Evolutionary conservation across 35 echinoderm and acorn worm species (phyloP).

Genomic region (Heliocidaris erythrogramma): DNA sequence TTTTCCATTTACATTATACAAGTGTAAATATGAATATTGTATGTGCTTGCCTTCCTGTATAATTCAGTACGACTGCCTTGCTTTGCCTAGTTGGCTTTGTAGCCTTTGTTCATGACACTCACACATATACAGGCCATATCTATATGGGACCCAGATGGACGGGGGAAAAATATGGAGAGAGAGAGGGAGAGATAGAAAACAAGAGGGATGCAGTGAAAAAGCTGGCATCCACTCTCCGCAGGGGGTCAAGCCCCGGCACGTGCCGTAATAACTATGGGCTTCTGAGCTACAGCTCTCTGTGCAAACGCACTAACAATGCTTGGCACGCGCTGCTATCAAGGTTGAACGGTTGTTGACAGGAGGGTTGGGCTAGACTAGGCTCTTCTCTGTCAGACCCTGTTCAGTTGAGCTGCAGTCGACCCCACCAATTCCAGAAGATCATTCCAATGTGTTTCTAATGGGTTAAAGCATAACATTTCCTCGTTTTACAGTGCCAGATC

Average conservation of each 20-base stretch:
- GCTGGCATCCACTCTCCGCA: not conserved
- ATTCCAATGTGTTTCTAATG: not conserved
- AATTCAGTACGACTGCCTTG: not conserved
- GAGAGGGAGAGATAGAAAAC: not conserved
- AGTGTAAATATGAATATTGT: not conserved
- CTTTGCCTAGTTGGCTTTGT: not conserved
- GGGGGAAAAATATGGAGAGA: not conserved
- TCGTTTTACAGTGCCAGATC: not conserved
- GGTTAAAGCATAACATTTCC: not conserved
- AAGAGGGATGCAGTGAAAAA: constrained; percentile 14
- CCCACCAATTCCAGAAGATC: not conserved
- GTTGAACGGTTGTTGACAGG: constrained; percentile 33
- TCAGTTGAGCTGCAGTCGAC: not conserved
- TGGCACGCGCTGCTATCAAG: not conserved
- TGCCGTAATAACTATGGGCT: not conserved
- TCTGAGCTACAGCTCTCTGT: not conserved
- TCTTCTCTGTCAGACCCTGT: not conserved
- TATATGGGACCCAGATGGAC: not conserved
- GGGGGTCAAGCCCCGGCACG: constrained; percentile 41
- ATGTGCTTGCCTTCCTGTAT: not conserved
- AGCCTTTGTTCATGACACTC: constrained; percentile 30
- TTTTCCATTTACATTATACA: not conserved
- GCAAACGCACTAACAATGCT: constrained; percentile 8
- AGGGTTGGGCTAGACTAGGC: not conserved
- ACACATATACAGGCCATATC: not conserved